These are phyloP conservation scores for Elephantulus edwardii DNA, from an alignment of 2,113 vertebrate species.

Conservation along the genomic window DNA sequence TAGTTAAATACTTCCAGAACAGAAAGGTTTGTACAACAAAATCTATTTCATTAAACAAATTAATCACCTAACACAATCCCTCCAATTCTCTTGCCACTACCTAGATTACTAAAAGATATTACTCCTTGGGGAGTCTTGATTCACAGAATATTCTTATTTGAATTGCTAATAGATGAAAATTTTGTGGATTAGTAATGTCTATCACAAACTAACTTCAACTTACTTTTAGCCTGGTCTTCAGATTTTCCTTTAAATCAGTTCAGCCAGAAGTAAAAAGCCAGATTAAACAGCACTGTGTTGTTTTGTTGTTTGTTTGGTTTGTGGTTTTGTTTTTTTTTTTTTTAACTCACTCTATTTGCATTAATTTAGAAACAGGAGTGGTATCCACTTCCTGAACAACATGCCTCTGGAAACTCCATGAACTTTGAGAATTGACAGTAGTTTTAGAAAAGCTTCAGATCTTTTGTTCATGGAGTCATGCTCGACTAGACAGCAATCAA, in stretches of 20 bases:
- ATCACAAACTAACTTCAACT: not conserved
- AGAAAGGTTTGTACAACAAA: not conserved
- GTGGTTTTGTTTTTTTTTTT: too few relatives aligned
- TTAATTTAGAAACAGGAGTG: too few relatives aligned
- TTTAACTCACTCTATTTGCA: too few relatives aligned
- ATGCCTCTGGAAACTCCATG: too few relatives aligned
- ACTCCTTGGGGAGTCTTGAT: not conserved
- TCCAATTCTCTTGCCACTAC: not conserved
- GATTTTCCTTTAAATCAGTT: not conserved
- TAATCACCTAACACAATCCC: not conserved
- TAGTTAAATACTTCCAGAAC: not conserved
- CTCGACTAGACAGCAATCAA: too few relatives aligned
- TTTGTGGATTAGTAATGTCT: not conserved
- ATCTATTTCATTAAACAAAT: not conserved
- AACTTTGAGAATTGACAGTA: too few relatives aligned
- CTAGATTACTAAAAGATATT: not conserved
- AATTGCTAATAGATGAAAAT: not conserved
- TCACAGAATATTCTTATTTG: not conserved
- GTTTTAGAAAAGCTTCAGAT: too few relatives aligned
- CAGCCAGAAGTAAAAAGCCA: not conserved
- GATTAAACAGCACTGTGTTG: not conserved
- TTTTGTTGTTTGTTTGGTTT: too few relatives aligned
- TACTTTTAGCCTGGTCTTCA: not conserved
- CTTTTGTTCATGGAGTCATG: too few relatives aligned
- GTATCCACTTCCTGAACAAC: too few relatives aligned